Conservation (phyloP, 53 echinoderm and acorn worm species). For the Stichopus horrens region DNA sequence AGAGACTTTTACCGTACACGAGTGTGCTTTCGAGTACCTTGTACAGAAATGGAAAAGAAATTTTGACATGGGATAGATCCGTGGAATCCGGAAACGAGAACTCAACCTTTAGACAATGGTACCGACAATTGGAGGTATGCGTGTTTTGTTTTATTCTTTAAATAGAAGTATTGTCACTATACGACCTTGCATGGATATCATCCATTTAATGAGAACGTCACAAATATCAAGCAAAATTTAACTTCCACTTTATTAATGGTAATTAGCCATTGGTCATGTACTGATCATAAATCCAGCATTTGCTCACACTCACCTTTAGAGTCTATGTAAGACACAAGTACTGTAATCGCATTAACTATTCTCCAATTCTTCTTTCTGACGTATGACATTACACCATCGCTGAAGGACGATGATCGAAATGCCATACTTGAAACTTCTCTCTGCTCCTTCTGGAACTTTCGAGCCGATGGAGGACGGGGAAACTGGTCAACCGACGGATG, state of each 20-base stretch:
- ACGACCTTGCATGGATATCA: too few species aligned
- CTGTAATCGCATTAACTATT: too few species aligned
- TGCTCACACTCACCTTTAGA: too few species aligned
- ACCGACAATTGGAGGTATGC: not conserved
- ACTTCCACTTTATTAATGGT: too few species aligned
- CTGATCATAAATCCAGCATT: too few species aligned
- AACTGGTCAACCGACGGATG: conserved; percentile 82
- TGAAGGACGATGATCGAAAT: not conserved
- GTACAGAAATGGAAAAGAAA: not conserved
- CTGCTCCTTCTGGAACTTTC: conserved; percentile 42
- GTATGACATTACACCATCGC: not conserved
- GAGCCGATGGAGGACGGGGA: conserved; percentile 42
- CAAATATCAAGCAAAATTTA: too few species aligned
- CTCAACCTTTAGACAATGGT: conserved; percentile 37
- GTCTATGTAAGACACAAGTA: too few species aligned
- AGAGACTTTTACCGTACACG: conserved; percentile 30
- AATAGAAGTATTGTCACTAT: too few species aligned
- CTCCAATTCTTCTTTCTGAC: too few species aligned
- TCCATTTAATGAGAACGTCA: too few species aligned
- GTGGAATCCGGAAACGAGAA: not conserved
- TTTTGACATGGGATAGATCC: conserved; percentile 32
- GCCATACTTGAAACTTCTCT: conserved; percentile 5
- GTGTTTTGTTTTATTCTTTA: too few species aligned
- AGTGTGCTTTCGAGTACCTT: conserved; percentile 7
- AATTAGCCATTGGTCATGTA: too few species aligned